These are phyloP conservation scores for Leucania comma DNA, from an alignment of 2,888 invertebrate species.

Conservation along the genomic window DNA sequence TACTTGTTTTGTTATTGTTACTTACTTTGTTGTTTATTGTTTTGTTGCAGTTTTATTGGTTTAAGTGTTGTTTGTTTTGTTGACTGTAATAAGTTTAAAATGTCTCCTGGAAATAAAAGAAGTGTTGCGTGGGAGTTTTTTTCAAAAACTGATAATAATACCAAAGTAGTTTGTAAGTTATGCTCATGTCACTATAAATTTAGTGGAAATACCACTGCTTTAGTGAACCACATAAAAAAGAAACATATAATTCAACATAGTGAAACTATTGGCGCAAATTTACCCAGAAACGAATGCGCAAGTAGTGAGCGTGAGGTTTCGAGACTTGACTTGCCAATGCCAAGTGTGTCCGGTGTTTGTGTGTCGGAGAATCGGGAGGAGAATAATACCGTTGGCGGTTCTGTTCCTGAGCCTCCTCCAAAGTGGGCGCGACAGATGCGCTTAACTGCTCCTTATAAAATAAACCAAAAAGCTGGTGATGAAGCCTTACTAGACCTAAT, in stretches of 20 bases:
- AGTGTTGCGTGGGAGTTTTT: constrained; percentile 12
- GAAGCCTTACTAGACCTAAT: constrained; percentile 28
- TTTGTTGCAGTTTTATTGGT: constrained; percentile 4
- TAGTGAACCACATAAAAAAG: constrained; percentile 6
- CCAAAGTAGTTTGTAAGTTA: constrained; percentile 23
- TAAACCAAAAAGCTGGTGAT: constrained; percentile 32
- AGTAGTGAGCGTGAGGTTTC: constrained; percentile 29
- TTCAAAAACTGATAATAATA: constrained; percentile 13
- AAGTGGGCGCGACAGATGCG: constrained; percentile 35
- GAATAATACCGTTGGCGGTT: constrained; percentile 26
- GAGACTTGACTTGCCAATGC: constrained; percentile 32
- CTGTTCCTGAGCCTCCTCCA: constrained; percentile 26
- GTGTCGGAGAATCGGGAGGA: constrained; percentile 32
- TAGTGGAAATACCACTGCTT: constrained; percentile 17
- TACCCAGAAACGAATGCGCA: constrained; percentile 31
- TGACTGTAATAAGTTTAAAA: constrained; percentile 2
- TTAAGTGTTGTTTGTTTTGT: constrained; percentile 2
- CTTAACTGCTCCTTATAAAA: constrained; percentile 33
- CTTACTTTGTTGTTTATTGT: constrained; percentile 3
- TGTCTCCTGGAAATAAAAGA: constrained; percentile 10
- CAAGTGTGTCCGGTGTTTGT: constrained; percentile 36
- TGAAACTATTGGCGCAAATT: constrained; percentile 35
- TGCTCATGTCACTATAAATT: constrained; percentile 16
- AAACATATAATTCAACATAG: constrained; percentile 6
- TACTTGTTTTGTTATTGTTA: background rate